phyloP scores from a whole-genome alignment of 2,113 vertebrate species.

The Paratilapia polleni region DNA sequence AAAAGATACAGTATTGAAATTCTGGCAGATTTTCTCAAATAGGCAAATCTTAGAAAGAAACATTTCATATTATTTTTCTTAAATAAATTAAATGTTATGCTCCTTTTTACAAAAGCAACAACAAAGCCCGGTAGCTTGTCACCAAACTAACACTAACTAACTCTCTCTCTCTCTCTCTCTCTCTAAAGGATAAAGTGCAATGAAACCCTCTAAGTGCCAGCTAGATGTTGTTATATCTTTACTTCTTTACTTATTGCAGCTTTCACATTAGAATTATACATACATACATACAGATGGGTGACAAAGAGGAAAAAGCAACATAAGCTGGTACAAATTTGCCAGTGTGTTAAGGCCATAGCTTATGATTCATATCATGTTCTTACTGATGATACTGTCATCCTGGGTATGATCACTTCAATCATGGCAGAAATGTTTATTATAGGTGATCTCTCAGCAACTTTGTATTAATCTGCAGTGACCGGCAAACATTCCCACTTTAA shows the following conservation, averaged over 20 bases:
- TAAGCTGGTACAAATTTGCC: accelerated
- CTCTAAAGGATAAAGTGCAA: too few relatives aligned
- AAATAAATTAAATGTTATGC: background rate
- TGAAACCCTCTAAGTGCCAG: background rate
- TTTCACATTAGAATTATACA: background rate
- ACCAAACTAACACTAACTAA: too few relatives aligned
- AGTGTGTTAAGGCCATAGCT: background rate
- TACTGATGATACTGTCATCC: background rate
- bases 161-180: too few relatives aligned
- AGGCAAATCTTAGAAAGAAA: background rate
- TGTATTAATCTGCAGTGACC: background rate
- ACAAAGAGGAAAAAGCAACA: background rate
- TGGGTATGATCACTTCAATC: background rate
- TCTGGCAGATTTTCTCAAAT: background rate
- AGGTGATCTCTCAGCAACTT: background rate
- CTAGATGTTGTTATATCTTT: background rate
- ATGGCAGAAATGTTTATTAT: background rate
- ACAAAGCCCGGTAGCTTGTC: too few relatives aligned
- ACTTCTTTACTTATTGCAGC: too few relatives aligned
- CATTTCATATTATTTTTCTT: background rate
- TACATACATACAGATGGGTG: background rate
- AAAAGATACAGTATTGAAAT: background rate
- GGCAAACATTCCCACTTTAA: background rate
- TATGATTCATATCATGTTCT: background rate
- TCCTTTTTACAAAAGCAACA: background rate